Base-by-base conservation (phyloP, 2,888 invertebrate genomes). In the Leucophenga montana region DNA sequence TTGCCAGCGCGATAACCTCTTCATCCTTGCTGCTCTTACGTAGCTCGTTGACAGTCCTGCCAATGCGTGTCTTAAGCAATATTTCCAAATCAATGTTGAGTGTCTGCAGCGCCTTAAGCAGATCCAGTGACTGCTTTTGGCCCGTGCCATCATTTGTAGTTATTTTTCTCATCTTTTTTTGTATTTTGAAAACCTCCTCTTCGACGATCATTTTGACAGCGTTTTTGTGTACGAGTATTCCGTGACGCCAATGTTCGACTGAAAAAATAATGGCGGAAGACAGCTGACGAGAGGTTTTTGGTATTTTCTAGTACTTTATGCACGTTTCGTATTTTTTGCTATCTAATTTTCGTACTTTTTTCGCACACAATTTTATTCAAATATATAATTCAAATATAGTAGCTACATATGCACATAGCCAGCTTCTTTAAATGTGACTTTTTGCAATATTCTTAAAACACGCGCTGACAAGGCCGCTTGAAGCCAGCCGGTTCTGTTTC, bases 41-140 rank as follows among this genome's bases (percentile, higher is more conserved):
- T 76, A 99, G 91, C 75, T 97, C 97, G 90, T 99, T 99, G 0
- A 99, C 97, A 18, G 97, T 97, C 96, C 99, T 98, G 20, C 99
- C 99, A 88, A 99, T 98, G 78, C 98, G 93, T 4, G 97, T 97
- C 91, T 96, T 97, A 77, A 97, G 97, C 68, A 99, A 90, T 64
- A 99, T 95, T 82, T 98, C 97, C 85, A 99, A 90, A 87, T 96
- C 96, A 74, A 99, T 95, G 65, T 96, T 95, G 82, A 97, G 91
- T 68, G 94, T 95, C 89, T 97, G 95, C 68, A 99, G 90, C 65
- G 93, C 91, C 89, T 97, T 97, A 62, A 99, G 90, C 73, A 98
- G 89, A 85, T 98, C 98, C 84, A 97, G 88, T 0, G 97, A 97
- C 89, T 96, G 95, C 80, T 96, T 96, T 89, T 97, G 95, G 18